Evolutionary conservation across 2,113 vertebrate genomes (phyloP).

Genomic region (Dendrocopos noguchii): DNA sequence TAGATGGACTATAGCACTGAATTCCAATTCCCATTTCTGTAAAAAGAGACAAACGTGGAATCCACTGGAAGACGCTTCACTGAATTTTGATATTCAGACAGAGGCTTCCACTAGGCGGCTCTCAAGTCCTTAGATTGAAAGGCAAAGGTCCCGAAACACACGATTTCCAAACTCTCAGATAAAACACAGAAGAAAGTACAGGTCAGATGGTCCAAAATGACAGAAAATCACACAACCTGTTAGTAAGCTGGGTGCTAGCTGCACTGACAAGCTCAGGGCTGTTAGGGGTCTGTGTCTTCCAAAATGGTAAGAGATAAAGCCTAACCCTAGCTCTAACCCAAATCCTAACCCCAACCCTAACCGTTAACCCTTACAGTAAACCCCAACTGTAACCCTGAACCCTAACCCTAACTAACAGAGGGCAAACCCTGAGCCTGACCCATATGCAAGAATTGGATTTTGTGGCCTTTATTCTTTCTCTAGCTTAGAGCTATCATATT

Average conservation of each 20-base stretch:
- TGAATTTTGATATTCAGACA: neutral
- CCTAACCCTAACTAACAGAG: neutral
- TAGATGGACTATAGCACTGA: neutral
- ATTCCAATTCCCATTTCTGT: neutral
- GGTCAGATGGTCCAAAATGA: neutral
- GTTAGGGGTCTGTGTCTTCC: neutral
- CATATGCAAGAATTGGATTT: neutral
- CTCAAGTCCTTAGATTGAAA: neutral
- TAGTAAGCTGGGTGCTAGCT: neutral
- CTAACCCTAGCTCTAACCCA: too few relatives aligned
- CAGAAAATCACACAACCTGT: accelerated
- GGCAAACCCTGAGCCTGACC: neutral
- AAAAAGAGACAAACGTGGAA: neutral
- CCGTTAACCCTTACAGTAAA: too few relatives aligned
- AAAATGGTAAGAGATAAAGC: neutral
- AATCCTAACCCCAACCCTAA: too few relatives aligned
- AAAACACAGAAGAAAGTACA: neutral
- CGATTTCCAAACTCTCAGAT: neutral
- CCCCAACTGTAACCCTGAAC: too few relatives aligned
- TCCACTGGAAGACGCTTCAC: accelerated
- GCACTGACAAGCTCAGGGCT: too few relatives aligned
- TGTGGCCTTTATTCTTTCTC: neutral
- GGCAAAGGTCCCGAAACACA: neutral
- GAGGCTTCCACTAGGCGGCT: constrained; percentile 43
- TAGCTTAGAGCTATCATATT: neutral